Conservation (phyloP, 2,113 vertebrate genomes). For the Sorex araneus region DNA sequence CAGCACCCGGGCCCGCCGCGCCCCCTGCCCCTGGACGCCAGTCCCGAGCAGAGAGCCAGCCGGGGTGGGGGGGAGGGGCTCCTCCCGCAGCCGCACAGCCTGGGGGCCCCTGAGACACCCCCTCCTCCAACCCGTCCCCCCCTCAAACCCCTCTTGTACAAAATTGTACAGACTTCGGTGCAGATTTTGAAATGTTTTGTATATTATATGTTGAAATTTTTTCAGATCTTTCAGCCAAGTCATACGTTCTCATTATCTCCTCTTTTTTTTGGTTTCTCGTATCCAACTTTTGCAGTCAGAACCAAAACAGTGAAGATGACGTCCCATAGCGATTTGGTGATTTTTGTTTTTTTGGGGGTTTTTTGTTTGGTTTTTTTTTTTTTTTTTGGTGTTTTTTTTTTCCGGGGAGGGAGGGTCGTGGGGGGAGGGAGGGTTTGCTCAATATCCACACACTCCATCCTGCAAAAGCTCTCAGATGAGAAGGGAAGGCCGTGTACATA, state of each 20-base stretch:
- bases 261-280: constrained; percentile 87
- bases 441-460: constrained; percentile 61
- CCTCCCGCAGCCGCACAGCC: too few species aligned
- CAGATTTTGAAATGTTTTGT: constrained; percentile 92
- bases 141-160: too few species aligned
- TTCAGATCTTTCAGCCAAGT: constrained; percentile 91
- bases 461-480: constrained; percentile 84
- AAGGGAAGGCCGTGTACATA: constrained; percentile 94
- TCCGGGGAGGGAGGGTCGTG: too few species aligned
- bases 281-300: constrained; percentile 89
- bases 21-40: too few species aligned
- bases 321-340: constrained; percentile 68
- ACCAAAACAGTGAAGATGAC: constrained; percentile 84
- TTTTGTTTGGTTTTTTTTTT: neutral
- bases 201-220: constrained; percentile 90
- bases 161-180: constrained; percentile 70
- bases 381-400: too few species aligned
- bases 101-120: too few species aligned
- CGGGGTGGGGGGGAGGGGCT: too few species aligned
- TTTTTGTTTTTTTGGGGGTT: neutral
- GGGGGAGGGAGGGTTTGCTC: neutral
- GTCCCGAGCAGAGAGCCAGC: neutral
- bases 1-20: too few species aligned
- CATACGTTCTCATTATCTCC: constrained; percentile 86
- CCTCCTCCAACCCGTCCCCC: neutral